Percentiles rank a stretch among this genome's conserved stretches.
Evolutionary conservation across 64 coral and sea anemone genomes (phyloP).

Genomic region (Montipora cactus): DNA sequence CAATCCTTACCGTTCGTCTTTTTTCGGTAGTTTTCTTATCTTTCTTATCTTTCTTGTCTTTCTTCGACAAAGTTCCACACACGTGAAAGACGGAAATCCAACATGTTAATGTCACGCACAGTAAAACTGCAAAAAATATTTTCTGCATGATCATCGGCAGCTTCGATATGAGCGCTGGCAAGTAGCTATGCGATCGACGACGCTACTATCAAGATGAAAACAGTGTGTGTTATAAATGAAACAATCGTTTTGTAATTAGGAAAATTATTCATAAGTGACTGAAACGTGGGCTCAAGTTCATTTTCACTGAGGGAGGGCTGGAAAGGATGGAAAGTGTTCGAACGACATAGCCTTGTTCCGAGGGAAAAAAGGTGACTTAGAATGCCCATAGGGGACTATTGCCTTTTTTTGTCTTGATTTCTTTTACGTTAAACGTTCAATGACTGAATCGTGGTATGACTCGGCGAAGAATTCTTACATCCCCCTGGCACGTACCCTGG

Average conservation of each 20-base stretch:
- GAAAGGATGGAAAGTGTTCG: no score
- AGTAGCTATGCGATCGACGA: not conserved
- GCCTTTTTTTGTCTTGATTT: no score
- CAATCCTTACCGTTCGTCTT: conserved; percentile 5
- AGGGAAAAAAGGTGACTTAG: no score
- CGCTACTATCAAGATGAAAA: not conserved
- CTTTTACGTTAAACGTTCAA: no score
- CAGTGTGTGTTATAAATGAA: not conserved
- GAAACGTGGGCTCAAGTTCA: no score
- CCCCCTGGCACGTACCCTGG: no score
- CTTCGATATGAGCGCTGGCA: not conserved
- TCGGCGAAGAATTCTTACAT: no score
- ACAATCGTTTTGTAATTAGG: no score
- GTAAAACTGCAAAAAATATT: not conserved
- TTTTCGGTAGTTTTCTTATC: not conserved
- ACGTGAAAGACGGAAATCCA: conserved; percentile 16
- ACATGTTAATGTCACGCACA: not conserved
- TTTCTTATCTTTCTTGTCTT: conserved; percentile 31
- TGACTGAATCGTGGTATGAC: no score
- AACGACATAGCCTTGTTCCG: no score
- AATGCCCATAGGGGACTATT: no score
- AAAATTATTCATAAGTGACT: conserved; percentile 1
- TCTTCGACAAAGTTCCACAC: conserved; percentile 23
- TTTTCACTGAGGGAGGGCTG: no score
- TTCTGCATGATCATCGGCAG: not conserved